Base-by-base conservation (phyloP, 2,113 vertebrate genomes). In the Zapornia atra region DNA sequence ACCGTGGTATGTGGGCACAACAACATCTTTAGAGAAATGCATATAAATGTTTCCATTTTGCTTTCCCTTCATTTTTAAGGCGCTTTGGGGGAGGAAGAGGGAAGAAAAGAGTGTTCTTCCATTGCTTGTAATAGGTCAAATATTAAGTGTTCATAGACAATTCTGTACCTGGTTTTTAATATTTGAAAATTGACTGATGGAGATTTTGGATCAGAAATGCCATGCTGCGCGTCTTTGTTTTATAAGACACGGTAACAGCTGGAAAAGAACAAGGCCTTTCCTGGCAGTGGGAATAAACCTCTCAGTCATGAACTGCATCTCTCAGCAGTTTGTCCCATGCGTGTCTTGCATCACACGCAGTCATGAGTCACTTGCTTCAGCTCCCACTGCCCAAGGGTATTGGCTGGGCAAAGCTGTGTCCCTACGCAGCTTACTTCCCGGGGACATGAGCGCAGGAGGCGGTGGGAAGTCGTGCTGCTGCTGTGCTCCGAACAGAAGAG, bases 341-440 rank as follows among this genome's bases (percentile, higher is more conserved):
- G 28, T 65, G 78, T 82, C 83, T 94, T 96, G 84, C 82, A 84
- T 97, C 96, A 95, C 78, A 79, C 61, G 88, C 89, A 92, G 92
- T 78, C 92, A 36, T 85, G 94, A 95, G 92, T 96, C 95, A 94
- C 96, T 96, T 93, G 92, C 90, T 93, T 92, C 76, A 90, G 80
- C 84, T 94, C 77, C 89, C 82, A 36, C 76, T 68, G 94, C 94
- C 95, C 15, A 2, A 94, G 85, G 91, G 73, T 77, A 95, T 90
- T 34, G 0, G 85, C 87, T 84, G 79, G 82, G 92, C 54, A 64
- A 82, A 96, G 60, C 90, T 53, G 28, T 6, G 11, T 48, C 12
- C 10, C 85, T 59, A 2, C 46, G 36, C 44, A 38, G 90, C 69
- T 92, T 44, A 68, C 95, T 95, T 87, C 92, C 79, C 10, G 34